A percentile compares a stretch with the other conserved stretches of the same genome.
Conservation (phyloP, 2,113 vertebrate species). For the Plotosus lineatus region DNA sequence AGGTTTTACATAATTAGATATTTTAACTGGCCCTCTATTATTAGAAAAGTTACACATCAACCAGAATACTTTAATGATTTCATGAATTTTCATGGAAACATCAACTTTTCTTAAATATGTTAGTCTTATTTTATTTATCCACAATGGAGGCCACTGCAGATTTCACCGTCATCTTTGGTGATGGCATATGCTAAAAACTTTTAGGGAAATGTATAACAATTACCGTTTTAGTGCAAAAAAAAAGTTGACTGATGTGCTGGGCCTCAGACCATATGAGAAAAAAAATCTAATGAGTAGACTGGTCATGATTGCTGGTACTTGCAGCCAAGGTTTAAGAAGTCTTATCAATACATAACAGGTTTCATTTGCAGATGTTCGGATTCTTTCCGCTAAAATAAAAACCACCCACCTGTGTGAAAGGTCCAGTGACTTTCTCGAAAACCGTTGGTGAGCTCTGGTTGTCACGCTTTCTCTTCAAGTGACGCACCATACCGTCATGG, state of each 20-base stretch:
- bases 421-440: constrained; percentile 9
- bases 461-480: background rate
- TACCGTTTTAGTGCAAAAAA: background rate
- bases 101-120: no score
- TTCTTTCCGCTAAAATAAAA: background rate
- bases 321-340: background rate
- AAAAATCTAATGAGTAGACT: background rate
- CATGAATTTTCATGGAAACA: no score
- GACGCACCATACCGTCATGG: background rate
- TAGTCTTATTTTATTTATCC: no score
- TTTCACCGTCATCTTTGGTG: background rate
- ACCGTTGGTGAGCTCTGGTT: background rate
- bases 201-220: no score
- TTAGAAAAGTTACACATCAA: background rate
- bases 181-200: background rate
- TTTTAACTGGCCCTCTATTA: no score
- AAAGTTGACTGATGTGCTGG: background rate
- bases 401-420: constrained; percentile 29
- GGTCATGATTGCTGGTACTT: background rate
- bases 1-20: no score
- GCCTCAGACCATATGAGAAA: background rate
- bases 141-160: background rate
- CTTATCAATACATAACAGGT: background rate
- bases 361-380: background rate
- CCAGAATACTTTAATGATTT: background rate